These are phyloP conservation scores for Scrobipalpa atriplicella DNA, from an alignment of 2,888 invertebrate species.

Conservation along the genomic window DNA sequence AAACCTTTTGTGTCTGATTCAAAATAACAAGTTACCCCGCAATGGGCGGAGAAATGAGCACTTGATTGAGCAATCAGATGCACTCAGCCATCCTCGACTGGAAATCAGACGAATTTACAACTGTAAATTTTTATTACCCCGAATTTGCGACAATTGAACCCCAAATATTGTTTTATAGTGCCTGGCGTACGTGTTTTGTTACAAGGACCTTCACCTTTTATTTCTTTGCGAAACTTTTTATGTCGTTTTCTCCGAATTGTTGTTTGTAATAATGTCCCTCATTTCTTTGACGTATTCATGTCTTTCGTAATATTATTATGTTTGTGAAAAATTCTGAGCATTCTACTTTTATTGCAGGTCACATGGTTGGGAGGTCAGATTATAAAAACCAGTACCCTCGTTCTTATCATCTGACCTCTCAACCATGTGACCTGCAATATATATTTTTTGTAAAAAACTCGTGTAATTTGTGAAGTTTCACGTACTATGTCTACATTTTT, in stretches of 20 bases:
- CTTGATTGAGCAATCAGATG: slow-evolving; percentile 43
- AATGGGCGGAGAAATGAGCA: slow-evolving; percentile 7
- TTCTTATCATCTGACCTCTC: too few species aligned
- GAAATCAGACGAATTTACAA: slow-evolving; percentile 44
- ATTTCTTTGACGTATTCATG: slow-evolving; percentile 35
- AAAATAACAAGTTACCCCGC: neutral
- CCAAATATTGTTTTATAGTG: slow-evolving; percentile 46
- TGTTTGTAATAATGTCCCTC: slow-evolving; percentile 50
- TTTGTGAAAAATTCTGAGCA: neutral
- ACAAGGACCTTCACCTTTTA: slow-evolving; percentile 51
- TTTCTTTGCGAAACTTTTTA: slow-evolving; percentile 44
- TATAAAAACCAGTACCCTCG: too few species aligned
- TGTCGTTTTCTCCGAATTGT: slow-evolving; percentile 56
- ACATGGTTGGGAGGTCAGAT: too few species aligned
- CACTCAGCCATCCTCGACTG: neutral
- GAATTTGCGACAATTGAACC: slow-evolving; percentile 64
- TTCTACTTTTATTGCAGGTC: too few species aligned
- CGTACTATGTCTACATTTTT: neutral
- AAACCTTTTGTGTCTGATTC: neutral
- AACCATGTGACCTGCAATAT: too few species aligned
- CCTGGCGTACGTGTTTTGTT: slow-evolving; percentile 50
- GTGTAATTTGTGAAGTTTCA: neutral
- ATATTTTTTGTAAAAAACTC: neutral
- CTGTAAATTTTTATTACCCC: slow-evolving; percentile 74
- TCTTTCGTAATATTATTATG: neutral